phyloP scores from a whole-genome alignment of 2,888 invertebrate genomes.

The Lacanobia wlatinum region DNA sequence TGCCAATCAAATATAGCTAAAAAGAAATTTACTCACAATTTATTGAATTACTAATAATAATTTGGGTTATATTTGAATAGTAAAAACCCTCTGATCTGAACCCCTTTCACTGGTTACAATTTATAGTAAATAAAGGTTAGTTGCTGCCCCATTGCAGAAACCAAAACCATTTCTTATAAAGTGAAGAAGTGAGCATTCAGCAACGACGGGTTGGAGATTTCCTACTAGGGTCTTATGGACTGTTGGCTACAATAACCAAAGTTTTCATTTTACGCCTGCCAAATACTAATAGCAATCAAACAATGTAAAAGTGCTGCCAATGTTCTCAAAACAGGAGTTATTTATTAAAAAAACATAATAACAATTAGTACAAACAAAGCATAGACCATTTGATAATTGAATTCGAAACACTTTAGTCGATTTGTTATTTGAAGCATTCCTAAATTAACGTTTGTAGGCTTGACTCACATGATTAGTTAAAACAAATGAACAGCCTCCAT shows the following conservation, averaged over 20 bases:
- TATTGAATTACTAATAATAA: neutral
- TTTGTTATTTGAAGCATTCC: slow-evolving; percentile 15
- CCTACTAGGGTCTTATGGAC: no score
- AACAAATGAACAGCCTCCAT: slow-evolving; percentile 7
- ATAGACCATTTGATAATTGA: neutral
- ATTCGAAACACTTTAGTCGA: slow-evolving; percentile 16
- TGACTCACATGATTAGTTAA: slow-evolving; percentile 5
- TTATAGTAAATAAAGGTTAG: neutral
- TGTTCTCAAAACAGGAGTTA: slow-evolving; percentile 41
- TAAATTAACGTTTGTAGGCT: slow-evolving; percentile 17
- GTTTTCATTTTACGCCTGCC: slow-evolving; percentile 12
- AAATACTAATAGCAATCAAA: slow-evolving; percentile 20
- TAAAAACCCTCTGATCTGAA: neutral
- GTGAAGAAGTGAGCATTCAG: neutral
- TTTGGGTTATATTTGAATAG: neutral
- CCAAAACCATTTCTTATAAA: neutral
- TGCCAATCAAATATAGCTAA: neutral
- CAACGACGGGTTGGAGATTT: no score
- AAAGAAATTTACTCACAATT: neutral
- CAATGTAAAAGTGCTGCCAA: slow-evolving; percentile 27
- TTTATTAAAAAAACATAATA: neutral
- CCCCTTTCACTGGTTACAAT: neutral
- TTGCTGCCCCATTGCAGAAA: neutral
- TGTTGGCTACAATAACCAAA: no score
- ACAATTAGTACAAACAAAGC: neutral